phyloP scores from a whole-genome alignment of 2,888 invertebrate species.

The Lacanobia wlatinum region DNA sequence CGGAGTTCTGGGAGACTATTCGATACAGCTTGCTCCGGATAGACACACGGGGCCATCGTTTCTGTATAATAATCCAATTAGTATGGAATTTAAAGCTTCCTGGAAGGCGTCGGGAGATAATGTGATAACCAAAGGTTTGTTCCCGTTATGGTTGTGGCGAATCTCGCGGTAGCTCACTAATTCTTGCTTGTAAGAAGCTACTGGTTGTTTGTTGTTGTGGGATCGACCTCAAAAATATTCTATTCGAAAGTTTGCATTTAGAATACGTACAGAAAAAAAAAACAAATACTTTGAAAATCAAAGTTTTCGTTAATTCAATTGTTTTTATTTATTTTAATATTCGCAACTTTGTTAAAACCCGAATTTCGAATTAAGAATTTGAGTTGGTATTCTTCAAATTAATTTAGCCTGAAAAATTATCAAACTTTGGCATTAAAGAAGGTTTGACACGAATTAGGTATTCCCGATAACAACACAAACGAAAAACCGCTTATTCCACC shows the following conservation, averaged over 20 bases:
- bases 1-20: conserved; percentile 59
- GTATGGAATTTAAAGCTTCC: conserved; percentile 77
- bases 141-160: conserved; percentile 54
- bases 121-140: conserved; percentile 66
- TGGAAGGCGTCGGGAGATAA: conserved; percentile 70
- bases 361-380: too few relatives aligned
- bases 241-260: neutral
- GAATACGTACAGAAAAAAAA: neutral
- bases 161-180: conserved; percentile 44
- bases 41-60: conserved; percentile 69
- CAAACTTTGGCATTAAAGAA: too few relatives aligned
- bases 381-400: too few relatives aligned
- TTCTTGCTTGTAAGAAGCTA: neutral
- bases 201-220: neutral
- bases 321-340: too few relatives aligned
- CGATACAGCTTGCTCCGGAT: conserved; percentile 60
- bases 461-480: neutral
- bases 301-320: too few relatives aligned
- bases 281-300: too few relatives aligned
- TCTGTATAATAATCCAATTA: conserved; percentile 83
- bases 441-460: too few relatives aligned
- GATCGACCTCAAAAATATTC: too few relatives aligned
- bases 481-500: neutral
- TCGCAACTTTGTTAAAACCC: too few relatives aligned
- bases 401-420: too few relatives aligned